Evolutionary conservation across 64 coral and sea anemone species (phyloP), one percentile per base, ranked within the genome.

Genomic region (Pocillopora verrucosa): DNA sequence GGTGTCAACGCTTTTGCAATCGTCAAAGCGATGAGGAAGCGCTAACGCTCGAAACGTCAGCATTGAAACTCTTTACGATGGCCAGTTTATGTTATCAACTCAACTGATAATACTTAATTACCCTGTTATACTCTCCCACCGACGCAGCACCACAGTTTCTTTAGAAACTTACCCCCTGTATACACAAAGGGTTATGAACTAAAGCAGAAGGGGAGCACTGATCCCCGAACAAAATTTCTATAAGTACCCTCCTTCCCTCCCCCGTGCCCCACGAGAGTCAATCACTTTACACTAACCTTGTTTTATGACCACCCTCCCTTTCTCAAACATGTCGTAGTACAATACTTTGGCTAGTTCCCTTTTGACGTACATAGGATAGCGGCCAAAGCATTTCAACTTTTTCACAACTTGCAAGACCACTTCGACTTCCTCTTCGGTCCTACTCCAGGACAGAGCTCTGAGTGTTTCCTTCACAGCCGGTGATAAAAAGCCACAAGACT

Each of bases 331-430:
- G 34, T 93, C 93, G 58, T 99, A 95, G 68, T 93, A 93, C 11
- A 99, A 63, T 5, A 99, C 97, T 86, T 75, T 90, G n/a, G 97
- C 94, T 30, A 99, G 58, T 80, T 99, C 97, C 86, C 91, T 60
- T 73, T 99, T 99, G 16, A 99, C 87, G 83, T 90, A 90, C 88
- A 91, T 92, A 34, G 97, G 93, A 86, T 95, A 99, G 20, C 88
- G 82, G n/a, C 86, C 84, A 91, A 99, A 99, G 77, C 90, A 92
- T 80, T 99, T 99, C 35, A 99, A 73, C 68, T 88, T 92, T 88
- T 93, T 95, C 11, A 99, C 94, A n/a, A 99, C 90, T 9, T 92
- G 94, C 38, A 95, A 88, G 36, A 99, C 80, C 35, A 90, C 78
- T 58, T 95, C 94, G 7, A 99, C 80, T 58, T 99, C 97, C 17